Evolutionary conservation across 2,888 invertebrate species (phyloP), one percentile per base, ranked within the genome.

Genomic region (Amblyjoppa proteus): DNA sequence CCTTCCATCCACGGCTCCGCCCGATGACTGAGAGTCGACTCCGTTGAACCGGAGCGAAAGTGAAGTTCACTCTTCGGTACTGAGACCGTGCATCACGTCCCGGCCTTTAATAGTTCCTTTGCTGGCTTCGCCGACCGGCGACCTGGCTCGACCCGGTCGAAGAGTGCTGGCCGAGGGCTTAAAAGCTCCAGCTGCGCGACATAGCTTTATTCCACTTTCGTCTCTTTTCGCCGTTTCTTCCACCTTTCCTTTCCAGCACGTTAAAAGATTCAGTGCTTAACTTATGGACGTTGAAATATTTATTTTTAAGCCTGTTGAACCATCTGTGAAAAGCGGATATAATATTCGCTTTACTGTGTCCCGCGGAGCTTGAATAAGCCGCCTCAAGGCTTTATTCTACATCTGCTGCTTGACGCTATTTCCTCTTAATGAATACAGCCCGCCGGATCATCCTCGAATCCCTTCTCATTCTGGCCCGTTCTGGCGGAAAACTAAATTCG

Each of bases 401-500:
- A 34, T 31, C 53, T 13, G 3, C 38, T 41, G 58, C 70, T 51
- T 53, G 61, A 58, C 73, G 28, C 25, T 79, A 9, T 61, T 31
- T 76, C 38, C 45, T 38, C 76, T 61, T 76, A 84, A 84, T 73
- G 71, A 53, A 81, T 76, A 68, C 20, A 71, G 16, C 58, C 56
- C 38, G 49, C 34, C 70, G 66, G 70, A 80, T 84, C 41, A 84
- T 84, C 69, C 73, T 56, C 68, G 61, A 77, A 78, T 74, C 69
- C 69, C 53, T 45, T 64, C 73, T 77, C 77, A 74, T 81, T 84
- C 69, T 73, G 74, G 77, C 64, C 81, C 81, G 74, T 69, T 81
- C 77, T 81, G 68, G 38, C 51, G 81, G 77, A 81, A 84, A 84
- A 81, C 84, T 81, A 78, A 84, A 84, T 81, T 84, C 74, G 53